These are phyloP conservation scores for Collichthys lucidus DNA, from an alignment of 2,113 vertebrate genomes.

Conservation along the genomic window DNA sequence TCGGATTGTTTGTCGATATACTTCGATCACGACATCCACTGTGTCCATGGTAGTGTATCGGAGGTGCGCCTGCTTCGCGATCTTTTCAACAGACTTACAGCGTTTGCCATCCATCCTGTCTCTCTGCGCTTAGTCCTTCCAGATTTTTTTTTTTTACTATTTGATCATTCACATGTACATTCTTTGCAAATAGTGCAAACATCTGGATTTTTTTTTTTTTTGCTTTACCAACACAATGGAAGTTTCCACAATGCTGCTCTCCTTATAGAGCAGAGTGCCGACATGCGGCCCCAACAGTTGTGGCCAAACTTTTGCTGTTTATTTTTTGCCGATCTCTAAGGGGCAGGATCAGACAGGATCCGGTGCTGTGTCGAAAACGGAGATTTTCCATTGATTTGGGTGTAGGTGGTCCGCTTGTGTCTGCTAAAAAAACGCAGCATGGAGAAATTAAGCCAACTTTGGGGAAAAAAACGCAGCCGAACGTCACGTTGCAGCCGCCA, in stretches of 20 bases:
- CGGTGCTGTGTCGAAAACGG: too few species aligned
- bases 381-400: too few species aligned
- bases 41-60: conserved; percentile 46
- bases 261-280: conserved; percentile 1
- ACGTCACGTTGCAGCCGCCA: too few species aligned
- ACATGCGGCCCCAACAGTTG: conserved; percentile 8
- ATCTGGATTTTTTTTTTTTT: not conserved
- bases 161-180: conserved; percentile 51
- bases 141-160: not conserved
- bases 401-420: too few species aligned
- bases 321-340: conserved; percentile 7
- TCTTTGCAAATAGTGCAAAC: conserved; percentile 58
- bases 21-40: not conserved
- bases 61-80: conserved; percentile 24
- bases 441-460: too few species aligned
- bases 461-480: too few species aligned
- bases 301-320: not conserved
- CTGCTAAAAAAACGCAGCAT: too few species aligned
- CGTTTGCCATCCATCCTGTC: not conserved
- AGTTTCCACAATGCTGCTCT: not conserved
- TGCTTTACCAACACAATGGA: not conserved
- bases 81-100: conserved; percentile 5
- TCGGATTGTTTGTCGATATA: not conserved
- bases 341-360: not conserved
- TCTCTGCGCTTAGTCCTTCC: conserved; percentile 27